phyloP scores from a whole-genome alignment of 2,113 vertebrate species.

The Tragelaphus imberbis region DNA sequence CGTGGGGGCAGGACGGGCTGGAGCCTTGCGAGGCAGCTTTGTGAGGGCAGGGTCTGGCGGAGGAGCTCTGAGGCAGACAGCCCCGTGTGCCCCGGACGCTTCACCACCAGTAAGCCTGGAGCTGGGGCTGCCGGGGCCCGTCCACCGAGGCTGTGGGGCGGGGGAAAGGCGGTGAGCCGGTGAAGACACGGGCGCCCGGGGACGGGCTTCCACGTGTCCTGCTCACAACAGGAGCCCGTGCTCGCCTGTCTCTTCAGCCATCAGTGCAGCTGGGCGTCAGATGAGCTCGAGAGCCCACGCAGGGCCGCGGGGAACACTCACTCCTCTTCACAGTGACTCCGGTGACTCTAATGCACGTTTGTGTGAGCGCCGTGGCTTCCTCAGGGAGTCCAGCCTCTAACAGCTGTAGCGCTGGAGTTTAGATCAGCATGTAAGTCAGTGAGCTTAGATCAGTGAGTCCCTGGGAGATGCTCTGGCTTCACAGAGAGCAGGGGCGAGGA shows the following conservation, averaged over 20 bases:
- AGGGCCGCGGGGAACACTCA: accelerated
- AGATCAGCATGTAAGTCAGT: background rate
- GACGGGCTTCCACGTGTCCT: accelerated
- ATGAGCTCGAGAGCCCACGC: accelerated
- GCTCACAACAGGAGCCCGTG: accelerated
- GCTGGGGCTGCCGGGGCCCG: accelerated
- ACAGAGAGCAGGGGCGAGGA: background rate
- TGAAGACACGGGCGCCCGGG: too few species aligned
- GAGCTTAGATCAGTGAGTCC: background rate
- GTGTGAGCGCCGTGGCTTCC: accelerated
- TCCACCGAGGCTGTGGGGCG: accelerated
- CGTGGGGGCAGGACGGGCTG: background rate
- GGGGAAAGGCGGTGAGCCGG: accelerated
- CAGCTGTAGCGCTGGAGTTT: accelerated
- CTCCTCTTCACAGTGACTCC: accelerated
- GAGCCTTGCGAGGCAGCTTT: accelerated
- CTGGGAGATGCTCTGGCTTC: background rate
- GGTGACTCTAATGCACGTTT: accelerated
- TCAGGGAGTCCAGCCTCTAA: background rate
- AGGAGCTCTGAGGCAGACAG: background rate
- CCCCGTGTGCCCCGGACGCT: accelerated
- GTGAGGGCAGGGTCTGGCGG: accelerated
- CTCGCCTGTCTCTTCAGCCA: background rate
- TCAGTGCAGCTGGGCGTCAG: background rate
- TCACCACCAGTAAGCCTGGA: accelerated